phyloP scores from a whole-genome alignment of 2,113 vertebrate species.

The human (Homo sapiens) region GRCh38 chr16:81482501-81483000 shows the following conservation, averaged over 20 bases:
- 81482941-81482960: background rate
- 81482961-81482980: background rate
- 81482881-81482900: background rate
- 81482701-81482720: rapidly evolving
- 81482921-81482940: background rate
- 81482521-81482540: background rate
- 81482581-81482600: background rate
- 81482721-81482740: background rate
- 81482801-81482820: background rate
- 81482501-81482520: background rate
- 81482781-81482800: background rate
- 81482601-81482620: background rate
- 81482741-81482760: no score
- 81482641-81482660: background rate
- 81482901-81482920: rapidly evolving
- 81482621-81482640: no score
- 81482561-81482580: background rate
- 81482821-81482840: background rate
- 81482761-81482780: no score
- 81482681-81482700: rapidly evolving
- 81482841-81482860: background rate
- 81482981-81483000: background rate
- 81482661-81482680: background rate
- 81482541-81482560: background rate
- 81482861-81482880: background rate